Base-by-base conservation (phyloP, 2,113 vertebrate species). In the Scomber scombrus region DNA sequence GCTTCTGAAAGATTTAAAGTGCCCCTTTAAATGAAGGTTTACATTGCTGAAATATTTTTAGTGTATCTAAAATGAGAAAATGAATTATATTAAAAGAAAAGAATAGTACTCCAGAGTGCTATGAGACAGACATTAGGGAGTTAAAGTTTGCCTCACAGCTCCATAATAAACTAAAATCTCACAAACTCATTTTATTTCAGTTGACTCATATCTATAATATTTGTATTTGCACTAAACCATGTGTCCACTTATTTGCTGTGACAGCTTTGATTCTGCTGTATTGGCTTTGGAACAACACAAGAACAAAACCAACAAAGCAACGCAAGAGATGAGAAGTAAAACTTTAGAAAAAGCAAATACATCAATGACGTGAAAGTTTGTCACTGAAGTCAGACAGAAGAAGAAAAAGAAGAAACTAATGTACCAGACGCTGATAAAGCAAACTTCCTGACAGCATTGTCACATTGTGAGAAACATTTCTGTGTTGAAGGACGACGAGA, bases 201-300 rank as follows among this genome's bases (percentile, higher is more conserved):
- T 49, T 49, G 55, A 66, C 47, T 66, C n/a, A 47, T 50, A 13
- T 61, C 26, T 72, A 23, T 54, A 14, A 16, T 72, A 55, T 78
- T 67, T 78, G 40, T 54, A 18, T 78, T 73, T 73, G 81, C 65
- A 57, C 40, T 56, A 70, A 66, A 31, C 60, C 54, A 52, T 58
- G 18, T 52, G 23, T 0, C 51, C 23, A 15, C 19, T 57, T 64
- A 50, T 77, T 71, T 47, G 47, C 67, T 72, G 12, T 45, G 62
- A 67, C 62, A 63, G 62, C 62, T 45, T 2, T 46, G 19, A 46
- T 15, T 57, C 29, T 51, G 63, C 21, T 21, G 69, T 51, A 4
- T 71, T 72, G 66, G 61, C 54, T 56, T 47, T n/a, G 47, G 4
- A 21, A 56, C n/a, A 40, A 72, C 54, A 55, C 11, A 29, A n/a